Conservation (phyloP, 2,113 vertebrate species). For the Apaloderma vittatum region DNA sequence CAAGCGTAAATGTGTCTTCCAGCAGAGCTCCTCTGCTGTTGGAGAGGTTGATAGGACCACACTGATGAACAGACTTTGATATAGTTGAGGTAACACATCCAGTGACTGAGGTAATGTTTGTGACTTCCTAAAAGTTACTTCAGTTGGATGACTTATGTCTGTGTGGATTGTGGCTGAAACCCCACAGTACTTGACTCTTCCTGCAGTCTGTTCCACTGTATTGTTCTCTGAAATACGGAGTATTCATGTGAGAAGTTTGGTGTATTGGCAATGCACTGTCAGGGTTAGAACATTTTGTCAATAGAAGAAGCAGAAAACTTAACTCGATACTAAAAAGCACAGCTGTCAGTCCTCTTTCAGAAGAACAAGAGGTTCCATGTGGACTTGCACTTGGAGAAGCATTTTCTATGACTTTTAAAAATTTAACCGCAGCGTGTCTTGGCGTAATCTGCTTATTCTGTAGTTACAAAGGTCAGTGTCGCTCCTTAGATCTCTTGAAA, state of each 20-base stretch:
- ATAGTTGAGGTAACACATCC: background rate
- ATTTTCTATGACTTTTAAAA: background rate
- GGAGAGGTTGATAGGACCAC: background rate
- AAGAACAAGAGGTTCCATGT: background rate
- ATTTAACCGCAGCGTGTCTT: background rate
- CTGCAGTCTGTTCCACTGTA: background rate
- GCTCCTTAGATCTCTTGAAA: background rate
- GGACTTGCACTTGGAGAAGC: background rate
- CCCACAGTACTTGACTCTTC: background rate
- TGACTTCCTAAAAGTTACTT: background rate
- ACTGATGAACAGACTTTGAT: background rate
- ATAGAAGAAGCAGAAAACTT: background rate
- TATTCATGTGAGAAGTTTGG: background rate
- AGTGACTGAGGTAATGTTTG: background rate
- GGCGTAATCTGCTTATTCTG: background rate
- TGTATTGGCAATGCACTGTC: background rate
- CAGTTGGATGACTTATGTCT: background rate
- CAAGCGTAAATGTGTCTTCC: rapidly evolving
- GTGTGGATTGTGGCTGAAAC: background rate
- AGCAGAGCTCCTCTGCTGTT: background rate
- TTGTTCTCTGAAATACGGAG: background rate
- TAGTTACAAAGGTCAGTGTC: background rate
- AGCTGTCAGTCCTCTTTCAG: background rate
- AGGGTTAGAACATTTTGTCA: background rate
- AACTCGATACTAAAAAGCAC: background rate